Percentiles rank a stretch among this genome's conserved stretches.
Evolutionary conservation across 1,140 invertebrate species (phyloP).

Genomic region (Thaumetopoea pityocampa): DNA sequence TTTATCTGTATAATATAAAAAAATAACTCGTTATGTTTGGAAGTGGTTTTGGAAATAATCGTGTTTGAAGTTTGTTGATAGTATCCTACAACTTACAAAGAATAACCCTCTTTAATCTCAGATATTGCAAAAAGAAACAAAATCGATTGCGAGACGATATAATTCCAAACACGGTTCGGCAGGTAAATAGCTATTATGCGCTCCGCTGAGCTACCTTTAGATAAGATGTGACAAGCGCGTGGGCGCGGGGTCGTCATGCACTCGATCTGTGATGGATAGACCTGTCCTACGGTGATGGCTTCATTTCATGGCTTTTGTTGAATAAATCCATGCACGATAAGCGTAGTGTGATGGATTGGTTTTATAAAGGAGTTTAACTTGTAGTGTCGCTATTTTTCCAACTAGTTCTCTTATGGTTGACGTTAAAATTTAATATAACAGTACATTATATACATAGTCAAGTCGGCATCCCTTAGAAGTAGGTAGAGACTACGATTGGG

Average conservation of each 20-base stretch:
- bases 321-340: slow-evolving; percentile 48
- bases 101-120: slow-evolving; percentile 37
- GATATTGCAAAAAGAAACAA: slow-evolving; percentile 52
- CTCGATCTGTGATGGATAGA: slow-evolving; percentile 53
- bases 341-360: slow-evolving; percentile 22
- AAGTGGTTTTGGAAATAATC: too few species aligned
- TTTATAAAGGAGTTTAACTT: too few species aligned
- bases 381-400: too few species aligned
- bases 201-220: slow-evolving; percentile 43
- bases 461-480: too few species aligned
- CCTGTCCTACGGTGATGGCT: slow-evolving; percentile 34
- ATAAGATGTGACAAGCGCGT: slow-evolving; percentile 52
- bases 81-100: slow-evolving; percentile 18
- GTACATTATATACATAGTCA: too few species aligned
- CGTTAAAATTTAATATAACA: too few species aligned
- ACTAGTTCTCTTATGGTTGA: too few species aligned
- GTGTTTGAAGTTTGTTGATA: slow-evolving; percentile 16
- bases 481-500: too few species aligned
- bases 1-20: too few species aligned
- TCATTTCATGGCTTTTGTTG: slow-evolving; percentile 53
- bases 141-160: slow-evolving; percentile 42
- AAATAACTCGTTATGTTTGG: too few species aligned
- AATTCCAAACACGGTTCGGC: slow-evolving; percentile 44
- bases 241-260: slow-evolving; percentile 24
- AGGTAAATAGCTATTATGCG: slow-evolving; percentile 70